Evolutionary conservation across 1,140 invertebrate genomes (phyloP).

Genomic region (Ephestia elutella): DNA sequence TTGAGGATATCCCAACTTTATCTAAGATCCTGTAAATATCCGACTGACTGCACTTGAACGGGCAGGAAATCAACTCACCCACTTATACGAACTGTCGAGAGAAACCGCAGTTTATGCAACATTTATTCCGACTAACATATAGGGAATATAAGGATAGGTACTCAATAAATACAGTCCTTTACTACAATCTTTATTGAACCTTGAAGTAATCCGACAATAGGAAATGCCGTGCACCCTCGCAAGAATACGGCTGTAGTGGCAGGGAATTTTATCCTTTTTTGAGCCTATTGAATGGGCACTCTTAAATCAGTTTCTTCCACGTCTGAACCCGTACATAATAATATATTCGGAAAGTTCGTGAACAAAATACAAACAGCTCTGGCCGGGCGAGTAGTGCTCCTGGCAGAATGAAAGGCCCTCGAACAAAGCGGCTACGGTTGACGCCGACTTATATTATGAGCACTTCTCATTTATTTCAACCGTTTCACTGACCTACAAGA

Average conservation of each 20-base stretch:
- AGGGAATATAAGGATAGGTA: too few relatives aligned
- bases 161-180: constrained; percentile 9
- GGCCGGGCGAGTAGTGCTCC: constrained; percentile 27
- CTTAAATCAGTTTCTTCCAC: constrained; percentile 60
- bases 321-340: constrained; percentile 57
- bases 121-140: background rate
- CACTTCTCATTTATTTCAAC: constrained; percentile 46
- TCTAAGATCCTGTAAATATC: constrained; percentile 25
- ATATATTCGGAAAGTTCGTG: constrained; percentile 68
- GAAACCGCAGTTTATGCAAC: background rate
- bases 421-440: constrained; percentile 50
- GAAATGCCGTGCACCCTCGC: constrained; percentile 9
- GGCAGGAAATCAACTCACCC: background rate
- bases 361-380: constrained; percentile 66
- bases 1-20: too few relatives aligned
- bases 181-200: constrained; percentile 16
- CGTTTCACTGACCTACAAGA: constrained; percentile 21
- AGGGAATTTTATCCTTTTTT: constrained; percentile 44
- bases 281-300: constrained; percentile 45
- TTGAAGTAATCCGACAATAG: constrained; percentile 23
- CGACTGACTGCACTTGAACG: constrained; percentile 21
- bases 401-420: constrained; percentile 41
- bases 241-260: constrained; percentile 19
- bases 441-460: constrained; percentile 35
- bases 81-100: background rate